Conservation (phyloP, 92 coral and sea anemone species). For the Epizoanthus scotinus region DNA sequence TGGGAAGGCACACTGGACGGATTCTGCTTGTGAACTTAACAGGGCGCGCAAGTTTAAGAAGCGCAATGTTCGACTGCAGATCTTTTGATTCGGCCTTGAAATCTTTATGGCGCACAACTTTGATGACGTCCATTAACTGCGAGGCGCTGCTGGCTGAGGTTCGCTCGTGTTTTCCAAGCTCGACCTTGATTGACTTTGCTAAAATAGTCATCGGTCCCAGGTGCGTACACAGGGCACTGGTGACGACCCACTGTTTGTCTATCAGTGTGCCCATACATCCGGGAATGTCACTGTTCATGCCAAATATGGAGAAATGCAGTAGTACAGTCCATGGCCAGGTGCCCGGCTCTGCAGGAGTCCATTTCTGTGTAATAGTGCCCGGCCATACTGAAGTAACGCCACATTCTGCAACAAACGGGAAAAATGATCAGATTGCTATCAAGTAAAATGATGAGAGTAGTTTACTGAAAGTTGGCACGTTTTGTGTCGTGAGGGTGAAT, state of each 20-base stretch:
- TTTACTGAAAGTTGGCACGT: too few relatives aligned
- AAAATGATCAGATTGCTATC: not conserved
- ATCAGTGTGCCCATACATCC: slow-evolving; percentile 93
- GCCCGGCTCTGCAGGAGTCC: slow-evolving; percentile 66
- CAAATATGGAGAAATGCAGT: slow-evolving; percentile 61
- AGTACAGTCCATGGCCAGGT: slow-evolving; percentile 94
- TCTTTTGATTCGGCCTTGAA: slow-evolving; percentile 52
- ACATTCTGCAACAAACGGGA: slow-evolving; percentile 66
- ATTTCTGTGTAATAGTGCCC: slow-evolving; percentile 51
- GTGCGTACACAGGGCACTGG: slow-evolving; percentile 75
- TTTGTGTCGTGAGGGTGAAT: too few relatives aligned
- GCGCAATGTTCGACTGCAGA: slow-evolving; percentile 76
- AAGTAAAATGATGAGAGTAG: not conserved
- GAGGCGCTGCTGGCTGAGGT: slow-evolving; percentile 45
- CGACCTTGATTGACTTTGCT: slow-evolving; percentile 57
- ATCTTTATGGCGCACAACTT: slow-evolving; percentile 65
- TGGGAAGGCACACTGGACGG: slow-evolving; percentile 85
- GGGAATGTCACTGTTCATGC: slow-evolving; percentile 42
- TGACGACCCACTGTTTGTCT: slow-evolving; percentile 84
- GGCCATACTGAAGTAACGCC: slow-evolving; percentile 69
- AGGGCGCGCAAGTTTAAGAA: slow-evolving; percentile 71
- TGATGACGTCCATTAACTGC: slow-evolving; percentile 55
- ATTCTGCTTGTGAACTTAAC: slow-evolving; percentile 65
- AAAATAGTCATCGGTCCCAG: slow-evolving; percentile 48
- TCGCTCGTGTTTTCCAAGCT: slow-evolving; percentile 69